phyloP scores from a whole-genome alignment of 2,113 vertebrate genomes.

The Hemicordylus capensis region DNA sequence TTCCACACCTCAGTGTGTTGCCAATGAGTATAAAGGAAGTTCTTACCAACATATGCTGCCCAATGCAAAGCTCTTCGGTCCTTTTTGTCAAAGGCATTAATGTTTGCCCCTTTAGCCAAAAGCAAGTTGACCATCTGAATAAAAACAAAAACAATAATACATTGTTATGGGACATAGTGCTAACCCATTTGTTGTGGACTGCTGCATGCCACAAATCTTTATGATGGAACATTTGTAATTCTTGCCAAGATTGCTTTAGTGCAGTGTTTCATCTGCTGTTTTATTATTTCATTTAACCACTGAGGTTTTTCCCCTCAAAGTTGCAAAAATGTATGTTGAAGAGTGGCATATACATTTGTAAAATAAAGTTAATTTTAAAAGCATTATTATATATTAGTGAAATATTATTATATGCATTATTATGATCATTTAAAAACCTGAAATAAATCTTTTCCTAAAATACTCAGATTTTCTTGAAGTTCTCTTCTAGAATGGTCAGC shows the following conservation, averaged over 20 bases:
- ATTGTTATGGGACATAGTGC: no score
- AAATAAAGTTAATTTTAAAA: no score
- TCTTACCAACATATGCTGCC: constrained; percentile 95
- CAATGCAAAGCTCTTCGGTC: constrained; percentile 95
- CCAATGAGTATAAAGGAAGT: neutral
- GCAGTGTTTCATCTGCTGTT: no score
- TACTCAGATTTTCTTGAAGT: no score
- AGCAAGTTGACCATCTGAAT: constrained; percentile 95
- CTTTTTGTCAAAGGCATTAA: constrained; percentile 98
- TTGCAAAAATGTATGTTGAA: no score
- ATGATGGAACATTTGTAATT: neutral
- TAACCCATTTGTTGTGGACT: neutral
- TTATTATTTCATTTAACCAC: no score
- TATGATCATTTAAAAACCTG: neutral
- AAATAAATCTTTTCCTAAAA: neutral
- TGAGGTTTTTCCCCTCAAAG: no score
- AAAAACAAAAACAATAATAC: constrained; percentile 16
- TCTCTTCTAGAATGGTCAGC: neutral
- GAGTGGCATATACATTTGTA: no score
- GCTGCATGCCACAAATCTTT: neutral
- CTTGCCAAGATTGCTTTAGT: no score
- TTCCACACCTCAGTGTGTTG: neutral
- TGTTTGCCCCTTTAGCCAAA: constrained; percentile 94
- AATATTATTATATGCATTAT: neutral
- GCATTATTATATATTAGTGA: neutral